Percentiles rank a stretch among this genome's conserved stretches.
phyloP scores from a whole-genome alignment of 2,888 invertebrate genomes.

The Eueremaeus valkanovi region DNA sequence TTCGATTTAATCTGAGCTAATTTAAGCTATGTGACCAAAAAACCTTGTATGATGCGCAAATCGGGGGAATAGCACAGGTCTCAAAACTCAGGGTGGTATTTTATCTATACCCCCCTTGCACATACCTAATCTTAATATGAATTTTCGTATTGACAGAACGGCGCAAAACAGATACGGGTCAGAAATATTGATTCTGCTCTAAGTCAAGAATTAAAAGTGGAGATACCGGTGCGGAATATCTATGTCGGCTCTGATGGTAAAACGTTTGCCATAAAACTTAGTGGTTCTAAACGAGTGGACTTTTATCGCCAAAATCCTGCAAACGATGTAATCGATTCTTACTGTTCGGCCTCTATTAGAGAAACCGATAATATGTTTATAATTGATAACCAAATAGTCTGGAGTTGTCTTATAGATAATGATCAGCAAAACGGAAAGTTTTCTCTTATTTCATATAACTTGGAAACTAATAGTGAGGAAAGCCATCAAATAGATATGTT shows the following conservation, averaged over 20 bases:
- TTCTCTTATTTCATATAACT: conserved; percentile 10
- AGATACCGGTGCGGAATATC: conserved; percentile 24
- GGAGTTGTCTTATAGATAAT: conserved; percentile 66
- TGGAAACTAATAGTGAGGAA: conserved; percentile 7
- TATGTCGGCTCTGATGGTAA: conserved; percentile 20
- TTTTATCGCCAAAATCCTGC: conserved; percentile 20
- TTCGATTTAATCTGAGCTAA: too few species aligned
- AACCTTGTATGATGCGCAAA: too few species aligned
- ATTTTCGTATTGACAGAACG: conserved; percentile 26
- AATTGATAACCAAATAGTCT: conserved; percentile 64
- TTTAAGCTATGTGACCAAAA: too few species aligned
- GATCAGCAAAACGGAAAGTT: conserved; percentile 49
- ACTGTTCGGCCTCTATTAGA: conserved; percentile 22
- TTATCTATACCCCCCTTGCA: not conserved
- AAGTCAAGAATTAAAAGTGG: conserved; percentile 20
- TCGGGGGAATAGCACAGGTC: too few species aligned
- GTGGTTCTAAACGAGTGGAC: conserved; percentile 16
- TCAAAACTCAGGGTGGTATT: too few species aligned
- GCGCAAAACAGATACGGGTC: conserved; percentile 30
- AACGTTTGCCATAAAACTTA: conserved; percentile 23
- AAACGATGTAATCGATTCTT: conserved; percentile 28
- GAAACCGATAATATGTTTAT: conserved; percentile 31
- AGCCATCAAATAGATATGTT: conserved; percentile 10
- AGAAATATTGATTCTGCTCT: conserved; percentile 10
- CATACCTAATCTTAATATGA: not conserved